Evolutionary conservation across 1,140 invertebrate species (phyloP).

Genomic region (Dufourea novaeangliae): DNA sequence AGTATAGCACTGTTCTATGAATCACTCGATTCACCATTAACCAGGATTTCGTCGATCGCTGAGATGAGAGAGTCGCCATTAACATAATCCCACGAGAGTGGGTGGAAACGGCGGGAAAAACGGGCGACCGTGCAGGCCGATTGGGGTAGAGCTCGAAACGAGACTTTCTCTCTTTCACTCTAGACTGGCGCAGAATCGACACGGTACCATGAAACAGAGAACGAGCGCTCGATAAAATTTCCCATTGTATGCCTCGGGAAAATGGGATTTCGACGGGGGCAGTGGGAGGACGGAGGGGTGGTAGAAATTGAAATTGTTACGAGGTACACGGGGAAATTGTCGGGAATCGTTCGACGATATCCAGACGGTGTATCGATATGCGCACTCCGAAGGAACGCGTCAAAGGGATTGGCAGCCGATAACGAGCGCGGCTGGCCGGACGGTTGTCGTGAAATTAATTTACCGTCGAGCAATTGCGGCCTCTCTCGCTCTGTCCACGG

Average conservation of each 20-base stretch:
- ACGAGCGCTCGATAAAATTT: conserved; percentile 64
- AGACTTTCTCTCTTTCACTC: too few relatives aligned
- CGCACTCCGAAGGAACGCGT: conserved; percentile 20
- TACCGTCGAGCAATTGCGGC: neutral
- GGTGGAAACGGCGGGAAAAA: conserved; percentile 44
- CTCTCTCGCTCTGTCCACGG: neutral
- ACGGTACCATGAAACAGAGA: conserved; percentile 43
- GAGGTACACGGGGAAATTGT: conserved; percentile 61
- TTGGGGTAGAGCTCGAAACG: conserved; percentile 26
- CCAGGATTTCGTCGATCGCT: conserved; percentile 47
- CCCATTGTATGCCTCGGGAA: conserved; percentile 49
- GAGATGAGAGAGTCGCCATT: conserved; percentile 49
- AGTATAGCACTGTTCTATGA: conserved; percentile 60
- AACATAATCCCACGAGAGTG: conserved; percentile 60
- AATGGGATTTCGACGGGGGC: conserved; percentile 53
- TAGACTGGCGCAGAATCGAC: neutral
- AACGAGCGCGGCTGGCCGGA: conserved; percentile 12
- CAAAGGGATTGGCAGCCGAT: conserved; percentile 46
- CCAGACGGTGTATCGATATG: conserved; percentile 41
- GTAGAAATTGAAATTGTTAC: conserved; percentile 67
- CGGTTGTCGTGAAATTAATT: conserved; percentile 45
- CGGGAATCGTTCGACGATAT: conserved; percentile 42
- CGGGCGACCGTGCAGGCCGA: neutral
- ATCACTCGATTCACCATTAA: conserved; percentile 54
- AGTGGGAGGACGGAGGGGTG: too few relatives aligned